Percentiles rank a stretch among this genome's conserved stretches.
Evolutionary conservation across 2,888 invertebrate genomes (phyloP).

Genomic region (Coelinius sp.): DNA sequence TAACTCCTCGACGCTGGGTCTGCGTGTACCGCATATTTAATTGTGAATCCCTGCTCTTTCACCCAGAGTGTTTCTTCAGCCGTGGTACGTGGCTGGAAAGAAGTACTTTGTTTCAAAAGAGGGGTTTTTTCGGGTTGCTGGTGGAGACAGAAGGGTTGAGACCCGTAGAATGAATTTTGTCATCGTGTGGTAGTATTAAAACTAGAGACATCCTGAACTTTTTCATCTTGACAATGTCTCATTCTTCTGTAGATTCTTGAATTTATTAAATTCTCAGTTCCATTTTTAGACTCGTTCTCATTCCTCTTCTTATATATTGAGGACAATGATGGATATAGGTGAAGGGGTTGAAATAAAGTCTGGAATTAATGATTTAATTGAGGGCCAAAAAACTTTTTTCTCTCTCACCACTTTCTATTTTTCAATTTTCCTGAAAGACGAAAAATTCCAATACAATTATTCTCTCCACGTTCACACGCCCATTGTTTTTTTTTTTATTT

Average conservation of each 20-base stretch:
- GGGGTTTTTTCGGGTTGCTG: background rate
- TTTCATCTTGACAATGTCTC: constrained; percentile 17
- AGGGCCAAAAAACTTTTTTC: background rate
- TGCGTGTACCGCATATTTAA: constrained; percentile 46
- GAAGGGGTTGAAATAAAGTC: no score
- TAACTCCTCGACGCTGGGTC: constrained; percentile 38
- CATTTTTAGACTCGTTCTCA: no score
- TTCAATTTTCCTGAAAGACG: background rate
- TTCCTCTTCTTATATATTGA: no score
- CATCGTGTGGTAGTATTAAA: constrained; percentile 16
- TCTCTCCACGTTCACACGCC: constrained; percentile 15
- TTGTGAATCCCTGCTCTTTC: constrained; percentile 35
- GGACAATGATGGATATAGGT: no score
- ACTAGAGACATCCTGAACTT: constrained; percentile 24
- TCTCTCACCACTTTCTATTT: background rate
- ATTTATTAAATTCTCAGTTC: no score
- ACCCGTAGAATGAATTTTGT: constrained; percentile 1
- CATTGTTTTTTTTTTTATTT: constrained; percentile 14
- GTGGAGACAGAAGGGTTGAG: constrained; percentile 17
- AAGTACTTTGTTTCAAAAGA: constrained; percentile 23
- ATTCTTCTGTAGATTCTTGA: no score
- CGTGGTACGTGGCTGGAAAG: constrained; percentile 32
- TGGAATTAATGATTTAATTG: no score
- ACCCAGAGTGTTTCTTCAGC: constrained; percentile 31
- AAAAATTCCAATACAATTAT: constrained; percentile 20